These are phyloP conservation scores for Ancistrus triradiatus DNA, from an alignment of 2,113 vertebrate genomes.

Conservation along the genomic window DNA sequence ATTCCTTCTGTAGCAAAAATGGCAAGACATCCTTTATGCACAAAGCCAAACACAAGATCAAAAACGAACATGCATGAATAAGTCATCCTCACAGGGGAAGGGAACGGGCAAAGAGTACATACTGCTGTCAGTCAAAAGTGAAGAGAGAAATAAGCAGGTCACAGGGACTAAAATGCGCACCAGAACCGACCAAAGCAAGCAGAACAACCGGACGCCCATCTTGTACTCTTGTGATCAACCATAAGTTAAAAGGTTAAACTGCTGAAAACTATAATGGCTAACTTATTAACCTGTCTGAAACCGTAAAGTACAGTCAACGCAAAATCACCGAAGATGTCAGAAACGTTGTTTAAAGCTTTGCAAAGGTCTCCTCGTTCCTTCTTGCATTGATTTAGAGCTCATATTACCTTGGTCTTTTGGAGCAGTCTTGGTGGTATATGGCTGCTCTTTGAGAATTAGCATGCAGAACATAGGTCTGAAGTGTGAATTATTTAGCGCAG, in stretches of 20 bases:
- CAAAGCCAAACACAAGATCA: slow-evolving; percentile 58
- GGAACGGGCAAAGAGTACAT: slow-evolving; percentile 48
- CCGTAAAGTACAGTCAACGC: too few species aligned
- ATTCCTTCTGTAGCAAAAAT: background rate
- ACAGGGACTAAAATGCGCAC: background rate
- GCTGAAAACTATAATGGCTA: background rate
- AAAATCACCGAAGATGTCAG: background rate
- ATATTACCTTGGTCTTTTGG: background rate
- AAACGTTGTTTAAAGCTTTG: background rate
- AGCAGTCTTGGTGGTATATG: background rate
- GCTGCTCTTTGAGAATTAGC: background rate
- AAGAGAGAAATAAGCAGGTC: slow-evolving; percentile 14
- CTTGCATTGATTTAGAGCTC: background rate
- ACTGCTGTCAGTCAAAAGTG: slow-evolving; percentile 49
- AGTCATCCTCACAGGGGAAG: slow-evolving; percentile 55
- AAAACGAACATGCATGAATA: slow-evolving; percentile 45
- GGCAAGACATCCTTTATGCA: slow-evolving; percentile 56
- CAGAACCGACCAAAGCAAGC: background rate
- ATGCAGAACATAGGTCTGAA: background rate
- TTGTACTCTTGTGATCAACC: background rate
- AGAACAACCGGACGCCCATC: background rate
- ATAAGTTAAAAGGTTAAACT: background rate
- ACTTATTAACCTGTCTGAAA: background rate
- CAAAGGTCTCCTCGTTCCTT: background rate
- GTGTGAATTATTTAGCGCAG: background rate